Base-by-base conservation (phyloP, 1,140 invertebrate species). In the Zophobas morio region DNA sequence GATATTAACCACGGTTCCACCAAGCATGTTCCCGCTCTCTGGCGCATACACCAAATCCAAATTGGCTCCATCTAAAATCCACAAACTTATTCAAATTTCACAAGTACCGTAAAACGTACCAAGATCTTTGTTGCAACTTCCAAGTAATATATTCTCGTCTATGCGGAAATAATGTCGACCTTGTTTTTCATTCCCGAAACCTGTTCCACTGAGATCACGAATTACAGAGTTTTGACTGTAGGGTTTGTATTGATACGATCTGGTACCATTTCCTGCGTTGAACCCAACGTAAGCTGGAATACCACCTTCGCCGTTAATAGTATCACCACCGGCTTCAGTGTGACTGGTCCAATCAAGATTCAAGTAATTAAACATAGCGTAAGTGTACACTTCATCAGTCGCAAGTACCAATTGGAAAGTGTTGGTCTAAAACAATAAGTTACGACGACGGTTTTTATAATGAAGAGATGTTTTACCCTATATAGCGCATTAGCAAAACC, bases 11-110 rank as follows among this genome's bases (percentile, higher is more conserved):
- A 98, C 91, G 0, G 96, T 97, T 5, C 96, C 96, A 1, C 96
- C 96, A 56, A 99, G 87, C 97, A 99, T 98, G 85, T 96, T 96
- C 20, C 96, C 96, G 84, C 94, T 96, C 86, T 98, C 95, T 0
- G 97, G 96, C 0, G 96, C 95, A 84, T 98, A 97, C 66, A 95
- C 92, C 36, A 98, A 85, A 0, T 93, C 92, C 76, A 96, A 88
- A 86, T 94, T 91, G 5, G 94, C 92, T 20, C 93, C 94, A 83
- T 94, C 94, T 96, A 82, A 47, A 39, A 71, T 20, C 20, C 20
- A 47, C 40, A 49, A 51, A 53, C 20, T 20, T 20, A 20, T 20
- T 20, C 20, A 20, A 20, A 20, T 20, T 20, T 20, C 20, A 20
- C 20, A 20, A 20, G 20, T 20, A 20, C 20, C 20, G 20, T 20